phyloP scores from a whole-genome alignment of 2,113 vertebrate genomes.

The Solea solea region DNA sequence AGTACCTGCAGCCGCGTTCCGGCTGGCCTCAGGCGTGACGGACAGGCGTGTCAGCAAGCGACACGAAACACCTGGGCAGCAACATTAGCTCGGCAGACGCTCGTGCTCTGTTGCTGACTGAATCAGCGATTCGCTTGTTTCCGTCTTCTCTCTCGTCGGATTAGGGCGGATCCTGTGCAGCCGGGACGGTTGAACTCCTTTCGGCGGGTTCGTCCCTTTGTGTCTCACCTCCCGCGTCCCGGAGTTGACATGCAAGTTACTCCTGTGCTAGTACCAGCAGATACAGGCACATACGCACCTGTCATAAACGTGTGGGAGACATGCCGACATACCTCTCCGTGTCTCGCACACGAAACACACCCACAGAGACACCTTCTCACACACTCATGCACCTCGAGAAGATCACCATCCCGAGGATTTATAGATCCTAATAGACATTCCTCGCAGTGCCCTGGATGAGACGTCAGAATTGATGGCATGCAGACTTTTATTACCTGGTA shows the following conservation, averaged over 20 bases:
- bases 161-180: slow-evolving; percentile 33
- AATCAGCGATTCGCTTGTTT: slow-evolving; percentile 62
- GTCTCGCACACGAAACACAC: not conserved
- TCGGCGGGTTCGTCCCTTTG: slow-evolving; percentile 30
- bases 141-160: slow-evolving; percentile 53
- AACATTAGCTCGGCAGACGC: slow-evolving; percentile 30
- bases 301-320: slow-evolving; percentile 36
- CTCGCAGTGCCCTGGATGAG: slow-evolving; percentile 69
- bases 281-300: slow-evolving; percentile 22
- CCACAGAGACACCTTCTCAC: slow-evolving; percentile 11
- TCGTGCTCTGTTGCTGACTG: slow-evolving; percentile 49
- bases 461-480: slow-evolving; percentile 81
- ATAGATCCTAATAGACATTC: slow-evolving; percentile 77
- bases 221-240: slow-evolving; percentile 28
- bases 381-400: slow-evolving; percentile 39
- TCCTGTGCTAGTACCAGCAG: slow-evolving; percentile 8
- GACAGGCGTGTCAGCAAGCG: slow-evolving; percentile 50
- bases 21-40: slow-evolving; percentile 60
- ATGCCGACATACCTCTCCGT: slow-evolving; percentile 8
- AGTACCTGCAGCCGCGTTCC: slow-evolving; percentile 69
- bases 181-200: slow-evolving; percentile 43
- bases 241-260: slow-evolving; percentile 21
- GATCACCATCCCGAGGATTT: slow-evolving; percentile 72
- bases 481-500: slow-evolving; percentile 83
- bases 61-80: slow-evolving; percentile 64